Evolutionary conservation across 2,113 vertebrate genomes (phyloP).

Genomic region (Rhinogobius similis): DNA sequence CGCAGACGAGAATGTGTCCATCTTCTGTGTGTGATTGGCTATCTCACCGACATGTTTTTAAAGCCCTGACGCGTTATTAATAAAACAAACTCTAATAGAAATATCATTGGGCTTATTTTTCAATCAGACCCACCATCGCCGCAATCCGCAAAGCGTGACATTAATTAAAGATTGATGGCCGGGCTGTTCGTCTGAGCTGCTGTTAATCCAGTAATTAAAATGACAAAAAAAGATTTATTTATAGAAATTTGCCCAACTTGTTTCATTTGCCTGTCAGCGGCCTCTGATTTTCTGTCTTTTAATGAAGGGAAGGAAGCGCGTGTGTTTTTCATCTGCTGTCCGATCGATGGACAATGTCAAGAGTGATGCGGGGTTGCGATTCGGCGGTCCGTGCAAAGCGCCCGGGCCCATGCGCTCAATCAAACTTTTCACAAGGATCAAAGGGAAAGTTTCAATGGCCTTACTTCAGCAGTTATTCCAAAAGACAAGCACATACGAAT

Average conservation of each 20-base stretch:
- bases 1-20: conserved; percentile 66
- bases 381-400: conserved; percentile 68
- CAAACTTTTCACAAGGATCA: conserved; percentile 79
- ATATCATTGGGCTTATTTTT: conserved; percentile 85
- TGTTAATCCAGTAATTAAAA: conserved; percentile 83
- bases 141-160: conserved; percentile 81
- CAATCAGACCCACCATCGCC: conserved; percentile 77
- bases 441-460: conserved; percentile 82
- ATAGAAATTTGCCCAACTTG: conserved; percentile 77
- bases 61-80: conserved; percentile 81
- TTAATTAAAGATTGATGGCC: conserved; percentile 85
- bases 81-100: conserved; percentile 85
- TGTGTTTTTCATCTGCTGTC: conserved; percentile 40
- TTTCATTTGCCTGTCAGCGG: conserved; percentile 72
- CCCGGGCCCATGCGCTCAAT: conserved; percentile 52
- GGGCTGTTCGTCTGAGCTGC: conserved; percentile 74
- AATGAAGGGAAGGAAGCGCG: conserved; percentile 55
- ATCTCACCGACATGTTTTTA: conserved; percentile 76
- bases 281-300: conserved; percentile 62
- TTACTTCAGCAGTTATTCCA: conserved; percentile 83
- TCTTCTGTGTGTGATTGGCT: conserved; percentile 73
- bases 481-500: conserved; percentile 74
- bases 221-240: conserved; percentile 83
- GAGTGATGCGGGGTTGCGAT: conserved; percentile 38
- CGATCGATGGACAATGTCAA: conserved; percentile 49